Percentiles rank a stretch among this genome's conserved stretches.
Conservation (phyloP, 2,113 vertebrate species). For the Suncus etruscus region DNA sequence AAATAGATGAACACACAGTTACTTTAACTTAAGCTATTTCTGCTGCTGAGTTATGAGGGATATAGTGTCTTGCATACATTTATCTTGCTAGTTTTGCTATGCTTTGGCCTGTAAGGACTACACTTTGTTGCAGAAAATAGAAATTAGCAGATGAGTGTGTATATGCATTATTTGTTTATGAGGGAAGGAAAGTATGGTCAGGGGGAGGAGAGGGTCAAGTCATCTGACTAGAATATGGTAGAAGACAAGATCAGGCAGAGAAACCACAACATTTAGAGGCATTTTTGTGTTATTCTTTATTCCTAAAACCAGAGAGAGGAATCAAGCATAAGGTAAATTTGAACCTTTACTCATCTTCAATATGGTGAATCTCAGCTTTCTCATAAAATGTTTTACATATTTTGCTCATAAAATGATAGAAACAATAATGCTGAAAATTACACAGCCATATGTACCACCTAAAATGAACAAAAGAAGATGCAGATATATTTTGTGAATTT, state of each 20-base stretch:
- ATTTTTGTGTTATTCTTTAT: constrained; percentile 1
- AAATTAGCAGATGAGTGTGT: background rate
- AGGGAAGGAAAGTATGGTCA: too few species aligned
- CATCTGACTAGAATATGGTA: constrained; percentile 1
- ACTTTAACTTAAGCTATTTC: background rate
- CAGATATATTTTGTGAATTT: constrained; percentile 36
- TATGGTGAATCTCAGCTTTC: constrained; percentile 20
- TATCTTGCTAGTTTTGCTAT: background rate
- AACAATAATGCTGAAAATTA: constrained; percentile 46
- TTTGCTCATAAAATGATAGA: constrained; percentile 54
- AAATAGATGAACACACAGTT: background rate
- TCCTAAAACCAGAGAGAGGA: constrained; percentile 9
- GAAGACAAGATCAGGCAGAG: background rate
- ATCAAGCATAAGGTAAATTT: background rate
- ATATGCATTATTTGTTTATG: background rate
- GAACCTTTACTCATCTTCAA: background rate
- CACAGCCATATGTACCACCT: background rate
- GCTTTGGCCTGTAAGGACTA: too few species aligned
- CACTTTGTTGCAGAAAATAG: constrained; percentile 22
- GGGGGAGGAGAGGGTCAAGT: background rate
- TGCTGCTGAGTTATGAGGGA: background rate
- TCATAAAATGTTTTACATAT: constrained; percentile 52
- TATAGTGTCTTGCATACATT: constrained; percentile 27
- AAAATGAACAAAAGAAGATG: constrained; percentile 24
- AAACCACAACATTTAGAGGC: background rate